phyloP scores from a whole-genome alignment of 2,888 invertebrate species.

The Drosophila prostipennis region DNA sequence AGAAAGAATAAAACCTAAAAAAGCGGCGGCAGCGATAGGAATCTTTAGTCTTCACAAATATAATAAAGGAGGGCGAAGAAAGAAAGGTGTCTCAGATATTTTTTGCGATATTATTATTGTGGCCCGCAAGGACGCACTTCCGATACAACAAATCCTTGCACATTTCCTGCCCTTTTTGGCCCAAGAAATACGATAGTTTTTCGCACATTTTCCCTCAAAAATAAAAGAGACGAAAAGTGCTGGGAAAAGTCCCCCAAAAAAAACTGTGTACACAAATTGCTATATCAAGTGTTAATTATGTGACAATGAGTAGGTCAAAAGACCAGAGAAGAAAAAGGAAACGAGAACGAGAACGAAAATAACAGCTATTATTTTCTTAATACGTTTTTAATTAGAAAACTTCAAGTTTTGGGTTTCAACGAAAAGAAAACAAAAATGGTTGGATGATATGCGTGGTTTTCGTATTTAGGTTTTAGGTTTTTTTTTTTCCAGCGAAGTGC shows the following conservation, averaged over 20 bases:
- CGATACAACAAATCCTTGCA: slow-evolving; percentile 52
- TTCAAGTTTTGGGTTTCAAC: slow-evolving; percentile 71
- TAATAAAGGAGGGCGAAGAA: slow-evolving; percentile 1
- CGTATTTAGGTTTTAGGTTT: slow-evolving; percentile 47
- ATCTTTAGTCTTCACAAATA: slow-evolving; percentile 40
- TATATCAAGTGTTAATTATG: slow-evolving; percentile 80
- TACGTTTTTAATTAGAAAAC: slow-evolving; percentile 76
- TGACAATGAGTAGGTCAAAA: slow-evolving; percentile 72
- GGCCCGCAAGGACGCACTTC: slow-evolving; percentile 51
- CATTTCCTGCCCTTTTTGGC: slow-evolving; percentile 65
- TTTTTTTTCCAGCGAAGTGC: slow-evolving; percentile 64
- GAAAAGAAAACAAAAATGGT: slow-evolving; percentile 63
- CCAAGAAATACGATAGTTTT: slow-evolving; percentile 72
- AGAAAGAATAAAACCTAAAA: slow-evolving; percentile 7
- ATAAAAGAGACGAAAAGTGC: background rate
- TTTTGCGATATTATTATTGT: slow-evolving; percentile 50
- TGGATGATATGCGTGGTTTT: slow-evolving; percentile 29
- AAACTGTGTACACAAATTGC: slow-evolving; percentile 61
- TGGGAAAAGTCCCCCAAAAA: slow-evolving; percentile 26
- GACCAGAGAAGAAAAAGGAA: slow-evolving; percentile 1
- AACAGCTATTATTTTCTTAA: slow-evolving; percentile 52
- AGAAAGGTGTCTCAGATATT: slow-evolving; percentile 46
- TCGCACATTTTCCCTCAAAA: slow-evolving; percentile 59
- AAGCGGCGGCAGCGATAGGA: slow-evolving; percentile 34
- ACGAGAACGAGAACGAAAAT: slow-evolving; percentile 1